Base-by-base conservation (phyloP, 2,797 vertebrate genomes). In the Oreochromis grahami region DNA sequence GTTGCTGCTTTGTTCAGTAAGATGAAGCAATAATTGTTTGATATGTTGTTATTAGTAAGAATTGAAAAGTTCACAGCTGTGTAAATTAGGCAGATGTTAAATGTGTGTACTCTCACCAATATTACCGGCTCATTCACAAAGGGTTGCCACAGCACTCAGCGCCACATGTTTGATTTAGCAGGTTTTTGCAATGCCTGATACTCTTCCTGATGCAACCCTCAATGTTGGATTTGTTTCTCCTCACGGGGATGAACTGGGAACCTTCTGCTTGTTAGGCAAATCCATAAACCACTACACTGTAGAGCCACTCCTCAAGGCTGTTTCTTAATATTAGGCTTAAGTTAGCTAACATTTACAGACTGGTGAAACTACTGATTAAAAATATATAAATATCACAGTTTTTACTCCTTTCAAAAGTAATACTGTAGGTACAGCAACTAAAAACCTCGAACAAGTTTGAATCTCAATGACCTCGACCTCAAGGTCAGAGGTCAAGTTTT, bases 221-320 rank as follows among this genome's bases (percentile, higher is more conserved):
- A 36, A n/a, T 34, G 15, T 60, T 0, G 6, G 58, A 7, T 36
- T n/a, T 36, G 58, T 63, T n/a, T 36, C 58, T 63, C 32, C 3
- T 1, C 6, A n/a, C 3, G 6, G 17, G 32, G 17, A 36, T 3
- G 6, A 36, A 63, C 58, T 36, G 17, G 58, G 32, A 12, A 63
- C 32, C 32, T n/a, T 63, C 10, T 36, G 58, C 58, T 63, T 63
- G 58, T 36, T 63, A n/a, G 0, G 1, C 58, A 63, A 11, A 36
- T n/a, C 32, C 36, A 36, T 36, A n/a, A 7, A 63, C 17, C 32
- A 36, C 6, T 63, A 0, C 58, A 5, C 4, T 2, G 32, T 36
- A 0, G 10, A 63, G 58, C 6, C 58, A n/a, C 56, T 0, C 17
- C 17, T n/a, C 17, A 63, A 7, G 58, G 32, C 0, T n/a, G 17